phyloP scores from a whole-genome alignment of 2,888 invertebrate species.

The Machimus atricapillus region DNA sequence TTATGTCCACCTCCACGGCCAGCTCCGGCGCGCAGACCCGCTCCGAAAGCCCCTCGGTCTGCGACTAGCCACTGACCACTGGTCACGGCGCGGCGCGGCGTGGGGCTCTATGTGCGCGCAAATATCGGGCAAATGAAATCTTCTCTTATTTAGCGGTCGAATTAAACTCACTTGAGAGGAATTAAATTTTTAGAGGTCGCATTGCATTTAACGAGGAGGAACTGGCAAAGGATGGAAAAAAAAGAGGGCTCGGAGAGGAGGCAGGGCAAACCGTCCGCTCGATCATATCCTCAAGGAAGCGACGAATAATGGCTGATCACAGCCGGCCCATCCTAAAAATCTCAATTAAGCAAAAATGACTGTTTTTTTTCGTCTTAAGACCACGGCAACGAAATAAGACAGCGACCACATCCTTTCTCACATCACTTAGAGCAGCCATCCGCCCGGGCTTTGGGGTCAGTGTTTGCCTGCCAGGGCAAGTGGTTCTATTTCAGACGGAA shows the following conservation, averaged over 20 bases:
- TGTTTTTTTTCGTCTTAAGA: constrained; percentile 4
- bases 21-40: background rate
- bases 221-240: background rate
- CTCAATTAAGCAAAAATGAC: constrained; percentile 10
- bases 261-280: background rate
- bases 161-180: constrained; percentile 2
- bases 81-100: background rate
- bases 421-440: constrained; percentile 43
- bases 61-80: background rate
- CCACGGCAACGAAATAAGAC: constrained; percentile 5
- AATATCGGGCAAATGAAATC: background rate
- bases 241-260: background rate
- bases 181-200: background rate
- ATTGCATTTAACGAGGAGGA: background rate
- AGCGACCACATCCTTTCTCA: constrained; percentile 46
- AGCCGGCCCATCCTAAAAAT: background rate
- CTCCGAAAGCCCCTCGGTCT: background rate
- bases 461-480: background rate
- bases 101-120: background rate
- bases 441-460: background rate
- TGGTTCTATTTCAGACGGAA: background rate
- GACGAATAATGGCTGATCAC: constrained; percentile 10
- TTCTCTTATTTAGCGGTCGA: background rate
- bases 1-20: constrained; percentile 11
- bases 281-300: constrained; percentile 16